Conservation (phyloP, 2,888 invertebrate species). For the Synergus japonicus region DNA sequence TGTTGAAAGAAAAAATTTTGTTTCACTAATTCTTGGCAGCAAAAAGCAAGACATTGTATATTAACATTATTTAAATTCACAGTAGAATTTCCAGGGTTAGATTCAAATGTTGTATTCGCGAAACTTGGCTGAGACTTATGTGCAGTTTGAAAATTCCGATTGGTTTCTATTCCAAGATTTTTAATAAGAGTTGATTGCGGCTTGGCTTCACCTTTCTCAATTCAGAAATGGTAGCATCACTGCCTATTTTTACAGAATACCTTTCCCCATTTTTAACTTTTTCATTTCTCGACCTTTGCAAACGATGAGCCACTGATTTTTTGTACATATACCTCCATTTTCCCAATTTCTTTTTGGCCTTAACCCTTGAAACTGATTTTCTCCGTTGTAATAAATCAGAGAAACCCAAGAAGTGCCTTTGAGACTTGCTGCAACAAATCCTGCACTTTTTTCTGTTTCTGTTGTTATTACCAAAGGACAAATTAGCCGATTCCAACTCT, state of each 20-base stretch:
- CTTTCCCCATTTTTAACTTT: background rate
- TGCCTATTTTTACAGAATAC: background rate
- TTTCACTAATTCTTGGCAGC: background rate
- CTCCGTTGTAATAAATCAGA: constrained; percentile 42
- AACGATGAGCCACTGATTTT: constrained; percentile 67
- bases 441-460: background rate
- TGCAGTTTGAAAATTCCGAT: background rate
- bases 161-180: background rate
- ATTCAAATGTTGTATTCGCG: background rate
- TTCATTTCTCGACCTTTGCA: constrained; percentile 55
- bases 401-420: background rate
- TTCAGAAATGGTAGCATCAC: background rate
- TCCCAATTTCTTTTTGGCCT: constrained; percentile 69
- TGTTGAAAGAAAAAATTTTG: constrained; percentile 1
- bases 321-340: constrained; percentile 65
- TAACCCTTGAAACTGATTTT: constrained; percentile 66
- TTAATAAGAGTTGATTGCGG: background rate
- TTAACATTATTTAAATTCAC: background rate
- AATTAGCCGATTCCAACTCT: background rate
- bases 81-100: background rate
- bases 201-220: background rate
- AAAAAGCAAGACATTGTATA: background rate
- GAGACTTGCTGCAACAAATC: background rate
- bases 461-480: background rate
- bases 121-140: background rate